phyloP scores from a whole-genome alignment of 2,113 vertebrate species.

The Trichechus manatus region DNA sequence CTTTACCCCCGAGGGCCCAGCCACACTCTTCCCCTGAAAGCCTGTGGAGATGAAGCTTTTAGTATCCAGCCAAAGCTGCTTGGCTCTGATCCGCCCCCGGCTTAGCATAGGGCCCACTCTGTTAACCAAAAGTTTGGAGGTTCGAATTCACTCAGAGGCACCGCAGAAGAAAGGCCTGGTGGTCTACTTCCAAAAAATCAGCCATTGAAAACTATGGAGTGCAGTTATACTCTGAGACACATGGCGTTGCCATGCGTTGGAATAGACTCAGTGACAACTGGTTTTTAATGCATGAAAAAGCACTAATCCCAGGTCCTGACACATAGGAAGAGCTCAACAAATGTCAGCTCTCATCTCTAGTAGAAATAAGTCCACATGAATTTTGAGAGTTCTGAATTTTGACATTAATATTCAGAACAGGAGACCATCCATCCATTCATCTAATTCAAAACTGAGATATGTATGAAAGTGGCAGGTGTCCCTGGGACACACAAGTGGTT shows the following conservation, averaged over 20 bases:
- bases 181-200: neutral
- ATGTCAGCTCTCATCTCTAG: neutral
- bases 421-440: neutral
- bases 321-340: neutral
- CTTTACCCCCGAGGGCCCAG: no score
- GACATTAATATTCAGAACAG: neutral
- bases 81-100: no score
- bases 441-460: neutral
- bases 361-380: neutral
- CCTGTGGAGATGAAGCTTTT: no score
- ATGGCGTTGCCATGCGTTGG: neutral
- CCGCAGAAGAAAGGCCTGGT: neutral
- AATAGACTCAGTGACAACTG: neutral
- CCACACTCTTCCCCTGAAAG: no score
- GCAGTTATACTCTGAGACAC: neutral
- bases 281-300: neutral
- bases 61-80: no score
- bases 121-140: neutral
- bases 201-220: neutral
- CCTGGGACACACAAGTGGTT: neutral
- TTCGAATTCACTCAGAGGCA: neutral
- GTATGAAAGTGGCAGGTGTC: neutral
- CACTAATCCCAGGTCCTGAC: neutral
- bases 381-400: slow-evolving; percentile 15
- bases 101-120: no score